Conservation (phyloP, 1,140 invertebrate species). For the Eriocheir sinensis region DNA sequence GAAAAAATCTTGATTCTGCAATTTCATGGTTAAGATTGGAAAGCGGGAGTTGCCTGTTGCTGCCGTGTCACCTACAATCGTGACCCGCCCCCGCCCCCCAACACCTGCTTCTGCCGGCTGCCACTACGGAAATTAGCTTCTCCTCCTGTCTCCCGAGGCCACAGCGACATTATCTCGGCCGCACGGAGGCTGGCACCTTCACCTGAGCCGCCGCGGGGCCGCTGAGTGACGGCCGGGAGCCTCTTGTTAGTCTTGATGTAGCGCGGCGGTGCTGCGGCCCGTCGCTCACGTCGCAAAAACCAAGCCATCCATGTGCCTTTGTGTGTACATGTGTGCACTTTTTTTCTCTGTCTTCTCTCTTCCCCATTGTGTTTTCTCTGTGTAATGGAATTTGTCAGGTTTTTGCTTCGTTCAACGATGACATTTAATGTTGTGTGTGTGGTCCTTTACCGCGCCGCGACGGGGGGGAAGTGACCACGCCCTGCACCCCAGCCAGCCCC, state of each 20-base stretch:
- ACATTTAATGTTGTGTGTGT: conserved; percentile 8
- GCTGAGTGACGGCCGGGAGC: conserved; percentile 8
- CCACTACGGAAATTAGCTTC: conserved; percentile 14
- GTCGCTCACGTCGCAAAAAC: conserved; percentile 6
- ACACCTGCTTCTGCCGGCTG: background rate
- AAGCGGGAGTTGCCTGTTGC: conserved; percentile 29
- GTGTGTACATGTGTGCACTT: background rate
- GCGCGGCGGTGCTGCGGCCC: background rate
- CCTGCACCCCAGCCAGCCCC: background rate
- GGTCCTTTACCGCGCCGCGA: background rate
- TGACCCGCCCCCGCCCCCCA: background rate
- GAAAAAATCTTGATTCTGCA: conserved; percentile 55
- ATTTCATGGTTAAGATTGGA: conserved; percentile 66
- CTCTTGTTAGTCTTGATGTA: conserved; percentile 24
- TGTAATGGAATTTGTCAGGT: background rate
- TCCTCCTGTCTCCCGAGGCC: conserved; percentile 7
- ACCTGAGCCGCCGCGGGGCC: background rate
- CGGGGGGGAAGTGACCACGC: background rate
- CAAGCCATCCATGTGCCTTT: conserved; percentile 21
- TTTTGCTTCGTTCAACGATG: background rate
- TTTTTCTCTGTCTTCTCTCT: conserved; percentile 1
- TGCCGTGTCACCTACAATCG: background rate
- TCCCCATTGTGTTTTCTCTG: background rate
- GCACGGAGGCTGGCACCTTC: background rate
- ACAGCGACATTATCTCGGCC: conserved; percentile 11